Conservation (phyloP, 2,797 vertebrate genomes). For the Halcyon chelicuti region DNA sequence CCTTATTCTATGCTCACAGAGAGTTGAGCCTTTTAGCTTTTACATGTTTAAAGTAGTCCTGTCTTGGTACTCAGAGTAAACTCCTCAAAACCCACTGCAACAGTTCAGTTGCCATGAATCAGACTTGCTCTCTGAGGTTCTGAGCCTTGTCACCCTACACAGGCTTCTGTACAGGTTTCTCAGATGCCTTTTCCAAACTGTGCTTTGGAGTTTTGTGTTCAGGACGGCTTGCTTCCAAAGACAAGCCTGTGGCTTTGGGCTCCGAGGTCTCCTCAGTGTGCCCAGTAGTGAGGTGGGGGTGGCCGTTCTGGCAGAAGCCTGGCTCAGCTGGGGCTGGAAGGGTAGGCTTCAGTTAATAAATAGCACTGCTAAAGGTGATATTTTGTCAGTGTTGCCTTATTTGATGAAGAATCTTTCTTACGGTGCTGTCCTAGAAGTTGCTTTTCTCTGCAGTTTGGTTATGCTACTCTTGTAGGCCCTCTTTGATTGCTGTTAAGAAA, state of each 20-base stretch:
- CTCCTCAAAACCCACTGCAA: background rate
- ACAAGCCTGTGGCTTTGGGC: background rate
- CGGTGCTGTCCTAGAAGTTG: background rate
- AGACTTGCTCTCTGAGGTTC: background rate
- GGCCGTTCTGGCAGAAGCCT: background rate
- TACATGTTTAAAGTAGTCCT: background rate
- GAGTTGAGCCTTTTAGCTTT: background rate
- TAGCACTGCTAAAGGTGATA: background rate
- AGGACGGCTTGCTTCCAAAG: background rate
- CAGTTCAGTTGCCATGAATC: background rate
- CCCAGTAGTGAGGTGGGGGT: background rate
- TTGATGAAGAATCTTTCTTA: background rate
- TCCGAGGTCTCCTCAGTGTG: background rate
- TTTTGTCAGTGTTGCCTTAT: background rate
- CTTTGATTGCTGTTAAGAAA: background rate
- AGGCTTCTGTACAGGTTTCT: background rate
- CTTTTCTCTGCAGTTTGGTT: background rate
- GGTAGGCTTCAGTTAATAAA: background rate
- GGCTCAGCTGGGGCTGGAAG: background rate
- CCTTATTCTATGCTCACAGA: background rate
- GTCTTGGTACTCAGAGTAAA: background rate
- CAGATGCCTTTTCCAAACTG: background rate
- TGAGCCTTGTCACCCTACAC: background rate
- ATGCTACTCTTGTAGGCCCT: background rate
- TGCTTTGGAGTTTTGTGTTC: background rate